phyloP scores from a whole-genome alignment of 2,113 vertebrate genomes.

The Danionella cerebrum region DNA sequence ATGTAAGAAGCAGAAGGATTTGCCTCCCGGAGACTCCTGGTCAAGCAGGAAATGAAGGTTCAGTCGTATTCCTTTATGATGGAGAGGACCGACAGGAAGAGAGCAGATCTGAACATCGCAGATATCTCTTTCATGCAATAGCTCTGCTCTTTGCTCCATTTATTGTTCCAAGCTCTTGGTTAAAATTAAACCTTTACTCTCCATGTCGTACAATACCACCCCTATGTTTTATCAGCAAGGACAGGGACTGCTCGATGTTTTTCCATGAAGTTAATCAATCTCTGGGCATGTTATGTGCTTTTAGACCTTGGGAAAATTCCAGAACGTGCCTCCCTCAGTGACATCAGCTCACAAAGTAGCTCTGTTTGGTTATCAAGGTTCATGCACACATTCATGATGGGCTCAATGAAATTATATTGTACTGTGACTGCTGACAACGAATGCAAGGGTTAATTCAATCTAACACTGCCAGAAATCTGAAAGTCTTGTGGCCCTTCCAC shows the following conservation, averaged over 20 bases:
- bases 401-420: constrained; percentile 18
- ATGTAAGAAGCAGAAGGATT: not conserved
- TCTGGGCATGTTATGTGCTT: not conserved
- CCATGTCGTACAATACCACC: not conserved
- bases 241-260: not conserved
- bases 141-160: not conserved
- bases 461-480: not conserved
- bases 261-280: not conserved
- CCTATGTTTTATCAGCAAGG: not conserved
- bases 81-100: not conserved
- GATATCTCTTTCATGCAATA: not conserved
- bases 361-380: constrained; percentile 1
- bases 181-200: not conserved
- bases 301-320: constrained; percentile 8
- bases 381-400: not conserved
- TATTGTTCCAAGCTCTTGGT: not conserved
- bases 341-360: constrained; percentile 11
- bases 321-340: not conserved
- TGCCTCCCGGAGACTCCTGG: not conserved
- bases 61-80: not conserved
- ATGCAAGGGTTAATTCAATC: constrained; percentile 27
- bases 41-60: constrained; percentile 6
- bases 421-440: constrained; percentile 9
- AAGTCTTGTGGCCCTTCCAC: constrained; percentile 1
- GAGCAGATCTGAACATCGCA: not conserved